Base-by-base conservation (phyloP, 2,888 invertebrate genomes). In the Euphydryas editha region DNA sequence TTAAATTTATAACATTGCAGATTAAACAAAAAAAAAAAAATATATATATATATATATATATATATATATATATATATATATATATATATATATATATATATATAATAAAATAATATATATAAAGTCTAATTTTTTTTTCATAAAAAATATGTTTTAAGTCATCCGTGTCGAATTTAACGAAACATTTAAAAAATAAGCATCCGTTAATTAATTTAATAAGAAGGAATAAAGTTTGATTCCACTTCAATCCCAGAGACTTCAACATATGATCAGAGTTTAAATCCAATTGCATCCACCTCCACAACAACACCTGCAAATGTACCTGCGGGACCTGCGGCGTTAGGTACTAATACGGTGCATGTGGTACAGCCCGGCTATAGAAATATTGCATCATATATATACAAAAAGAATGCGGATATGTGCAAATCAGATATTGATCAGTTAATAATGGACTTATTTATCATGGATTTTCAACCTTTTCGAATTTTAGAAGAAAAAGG, bases 381-480 rank as follows among this genome's bases (percentile, higher is more conserved):
- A 39, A 37, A n/a, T n/a, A 36, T 56, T 37, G 56, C 56, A n/a
- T 58, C 42, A 10, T 39, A 58, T 42, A 58, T 58, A 56, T 24
- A 58, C 39, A 58, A 37, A 58, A 39, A 7, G 46, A 46, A 47
- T 47, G 47, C 47, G 8, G 47, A 47, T 10, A 47, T 2, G 15
- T 18, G 47, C 17, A 46, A 59, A 44, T 44, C 46, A n/a, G 62
- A 56, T 49, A 63, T 63, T 15, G 63, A 70, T 46, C 5, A 60
- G 8, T 37, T 56, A 44, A 59, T 65, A 17, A 58, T 68, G 61
- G 54, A 64, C 59, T 37, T 64, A 36, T 68, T 64, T 46, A 60
- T 61, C n/a, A 37, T 37, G 36, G 68, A 68, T 46, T 61, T 58
- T 18, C 68, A 68, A 57, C 64, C 68, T n/a, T 64, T 68, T 37